Evolutionary conservation across 2,888 invertebrate species (phyloP).

Genomic region (Acronicta aceris): DNA sequence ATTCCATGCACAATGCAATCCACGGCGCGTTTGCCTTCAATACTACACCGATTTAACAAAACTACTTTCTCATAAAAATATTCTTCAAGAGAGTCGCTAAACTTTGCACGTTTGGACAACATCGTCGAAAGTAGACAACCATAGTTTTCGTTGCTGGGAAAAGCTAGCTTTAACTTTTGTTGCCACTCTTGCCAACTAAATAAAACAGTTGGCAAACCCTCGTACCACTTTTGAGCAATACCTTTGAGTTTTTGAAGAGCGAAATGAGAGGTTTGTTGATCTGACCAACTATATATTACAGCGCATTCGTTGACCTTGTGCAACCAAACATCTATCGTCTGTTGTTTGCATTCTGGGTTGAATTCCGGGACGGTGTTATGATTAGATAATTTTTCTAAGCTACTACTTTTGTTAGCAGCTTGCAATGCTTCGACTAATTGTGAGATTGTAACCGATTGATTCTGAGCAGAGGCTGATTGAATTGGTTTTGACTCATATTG

Average conservation of each 20-base stretch:
- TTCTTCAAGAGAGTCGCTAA: not conserved
- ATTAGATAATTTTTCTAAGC: not conserved
- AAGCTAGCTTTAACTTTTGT: too few species aligned
- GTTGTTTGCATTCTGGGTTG: too few species aligned
- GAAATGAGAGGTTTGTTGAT: not conserved
- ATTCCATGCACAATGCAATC: not conserved
- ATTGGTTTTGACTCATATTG: too few species aligned
- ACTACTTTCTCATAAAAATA: not conserved
- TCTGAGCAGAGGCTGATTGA: too few species aligned
- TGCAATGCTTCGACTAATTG: too few species aligned
- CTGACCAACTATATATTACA: not conserved
- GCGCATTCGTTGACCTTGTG: conserved; percentile 4
- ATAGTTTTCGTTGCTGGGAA: not conserved
- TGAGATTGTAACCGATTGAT: too few species aligned
- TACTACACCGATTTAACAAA: not conserved
- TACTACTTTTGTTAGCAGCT: too few species aligned
- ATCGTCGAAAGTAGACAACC: not conserved
- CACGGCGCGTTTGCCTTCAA: not conserved
- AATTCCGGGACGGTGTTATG: too few species aligned
- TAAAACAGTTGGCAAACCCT: not conserved
- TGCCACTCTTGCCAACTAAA: conserved; percentile 1
- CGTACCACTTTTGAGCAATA: conserved; percentile 1
- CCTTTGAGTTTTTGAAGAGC: conserved; percentile 1
- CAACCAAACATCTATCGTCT: not conserved
- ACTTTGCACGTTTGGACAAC: not conserved